Evolutionary conservation across 2,797 vertebrate genomes (phyloP).

Genomic region (Sebastes itinus): DNA sequence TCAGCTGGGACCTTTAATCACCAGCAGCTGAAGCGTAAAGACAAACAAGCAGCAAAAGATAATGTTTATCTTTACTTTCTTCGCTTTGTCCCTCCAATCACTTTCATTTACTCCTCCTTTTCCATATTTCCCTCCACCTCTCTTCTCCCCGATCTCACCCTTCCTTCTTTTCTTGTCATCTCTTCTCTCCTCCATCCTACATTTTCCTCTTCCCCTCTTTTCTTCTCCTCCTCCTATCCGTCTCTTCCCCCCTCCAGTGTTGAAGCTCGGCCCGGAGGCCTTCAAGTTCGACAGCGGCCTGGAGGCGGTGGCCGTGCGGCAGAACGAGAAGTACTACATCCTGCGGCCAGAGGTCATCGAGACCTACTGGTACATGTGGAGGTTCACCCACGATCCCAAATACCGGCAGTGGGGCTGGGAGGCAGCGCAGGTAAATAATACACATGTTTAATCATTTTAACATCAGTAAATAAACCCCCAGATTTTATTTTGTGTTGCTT

Average conservation of each 20-base stretch:
- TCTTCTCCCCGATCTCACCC: neutral
- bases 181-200: too few relatives aligned
- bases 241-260: conserved; percentile 75
- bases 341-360: conserved; percentile 97
- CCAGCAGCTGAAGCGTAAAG: too few relatives aligned
- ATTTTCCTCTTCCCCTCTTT: neutral
- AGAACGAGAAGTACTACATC: conserved; percentile 99
- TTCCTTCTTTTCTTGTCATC: neutral
- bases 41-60: neutral
- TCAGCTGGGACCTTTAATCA: too few relatives aligned
- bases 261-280: conserved; percentile 97
- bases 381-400: conserved; percentile 97
- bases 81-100: neutral
- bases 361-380: conserved; percentile 99
- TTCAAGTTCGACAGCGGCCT: conserved; percentile 97
- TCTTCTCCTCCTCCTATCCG: neutral
- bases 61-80: neutral
- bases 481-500: neutral
- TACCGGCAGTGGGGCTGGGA: conserved; percentile 99
- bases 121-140: neutral
- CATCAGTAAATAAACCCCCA: neutral
- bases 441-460: neutral
- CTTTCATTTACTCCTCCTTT: neutral
- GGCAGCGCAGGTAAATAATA: conserved; percentile 87
- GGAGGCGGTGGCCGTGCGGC: conserved; percentile 94